phyloP scores from a whole-genome alignment of 2,797 vertebrate genomes.

The Pangasius macronema region DNA sequence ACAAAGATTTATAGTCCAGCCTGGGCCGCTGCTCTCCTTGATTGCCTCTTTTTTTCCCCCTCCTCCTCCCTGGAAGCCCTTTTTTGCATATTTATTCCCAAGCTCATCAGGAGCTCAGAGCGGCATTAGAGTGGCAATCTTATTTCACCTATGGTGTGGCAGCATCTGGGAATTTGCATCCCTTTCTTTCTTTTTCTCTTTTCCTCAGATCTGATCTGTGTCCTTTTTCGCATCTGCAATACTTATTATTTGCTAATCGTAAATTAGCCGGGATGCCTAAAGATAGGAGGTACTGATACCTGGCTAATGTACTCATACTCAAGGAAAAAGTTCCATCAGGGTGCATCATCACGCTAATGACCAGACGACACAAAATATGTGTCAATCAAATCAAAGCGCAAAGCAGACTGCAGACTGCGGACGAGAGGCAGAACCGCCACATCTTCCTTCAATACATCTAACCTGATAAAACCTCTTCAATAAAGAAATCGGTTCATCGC shows the following conservation, averaged over 20 bases:
- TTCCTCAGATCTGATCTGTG: slow-evolving; percentile 34
- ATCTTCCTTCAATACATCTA: not conserved
- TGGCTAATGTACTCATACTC: not conserved
- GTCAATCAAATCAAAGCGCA: no score
- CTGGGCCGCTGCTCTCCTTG: slow-evolving; percentile 85
- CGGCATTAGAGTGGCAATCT: slow-evolving; percentile 94
- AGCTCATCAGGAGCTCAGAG: slow-evolving; percentile 87
- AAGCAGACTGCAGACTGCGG: no score
- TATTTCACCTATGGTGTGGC: slow-evolving; percentile 88
- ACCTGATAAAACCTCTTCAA: not conserved
- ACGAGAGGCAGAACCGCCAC: no score
- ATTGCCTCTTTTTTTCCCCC: slow-evolving; percentile 84
- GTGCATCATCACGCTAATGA: not conserved
- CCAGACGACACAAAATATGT: not conserved
- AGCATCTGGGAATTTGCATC: slow-evolving; percentile 84
- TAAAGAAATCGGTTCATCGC: not conserved
- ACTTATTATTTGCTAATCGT: slow-evolving; percentile 50
- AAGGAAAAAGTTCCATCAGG: not conserved
- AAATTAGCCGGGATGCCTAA: not conserved
- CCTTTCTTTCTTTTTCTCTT: slow-evolving; percentile 61
- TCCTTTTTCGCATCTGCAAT: slow-evolving; percentile 10
- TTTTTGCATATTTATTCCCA: slow-evolving; percentile 96
- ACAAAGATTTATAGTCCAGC: slow-evolving; percentile 99
- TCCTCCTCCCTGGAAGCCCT: slow-evolving; percentile 48
- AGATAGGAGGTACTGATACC: not conserved